phyloP scores from a whole-genome alignment of 2,888 invertebrate genomes.

The Eurytoma californica region DNA sequence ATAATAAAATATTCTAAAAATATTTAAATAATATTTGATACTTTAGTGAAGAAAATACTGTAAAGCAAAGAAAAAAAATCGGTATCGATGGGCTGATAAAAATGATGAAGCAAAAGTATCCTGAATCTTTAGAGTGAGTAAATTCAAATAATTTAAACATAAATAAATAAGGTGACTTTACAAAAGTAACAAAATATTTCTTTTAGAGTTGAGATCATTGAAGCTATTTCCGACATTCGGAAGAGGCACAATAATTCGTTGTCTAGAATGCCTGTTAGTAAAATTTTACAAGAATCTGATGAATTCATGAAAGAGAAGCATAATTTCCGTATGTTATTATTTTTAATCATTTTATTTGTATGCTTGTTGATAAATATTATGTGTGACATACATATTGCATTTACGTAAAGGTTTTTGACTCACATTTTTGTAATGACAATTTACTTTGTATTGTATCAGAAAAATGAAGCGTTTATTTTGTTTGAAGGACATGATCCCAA shows the following conservation, averaged over 20 bases:
- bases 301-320: constrained; percentile 54
- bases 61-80: constrained; percentile 24
- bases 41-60: constrained; percentile 11
- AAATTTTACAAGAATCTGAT: constrained; percentile 60
- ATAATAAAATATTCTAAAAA: not conserved
- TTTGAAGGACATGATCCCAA: not conserved
- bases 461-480: not conserved
- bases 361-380: not conserved
- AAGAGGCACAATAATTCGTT: constrained; percentile 61
- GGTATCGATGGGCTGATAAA: constrained; percentile 58
- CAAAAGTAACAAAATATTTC: constrained; percentile 12
- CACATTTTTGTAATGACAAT: not conserved
- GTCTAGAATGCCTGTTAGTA: constrained; percentile 55
- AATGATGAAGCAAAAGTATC: constrained; percentile 55
- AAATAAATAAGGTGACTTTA: constrained; percentile 5
- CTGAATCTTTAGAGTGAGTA: constrained; percentile 61
- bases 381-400: not conserved
- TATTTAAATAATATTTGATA: not conserved
- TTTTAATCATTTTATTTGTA: constrained; percentile 30
- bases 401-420: not conserved
- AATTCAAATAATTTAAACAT: not conserved
- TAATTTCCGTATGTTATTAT: constrained; percentile 53
- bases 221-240: constrained; percentile 60
- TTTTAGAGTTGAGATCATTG: constrained; percentile 62
- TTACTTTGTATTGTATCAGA: not conserved